These are phyloP conservation scores for Nemoura dubitans DNA, from an alignment of 2,888 invertebrate species.

Conservation along the genomic window DNA sequence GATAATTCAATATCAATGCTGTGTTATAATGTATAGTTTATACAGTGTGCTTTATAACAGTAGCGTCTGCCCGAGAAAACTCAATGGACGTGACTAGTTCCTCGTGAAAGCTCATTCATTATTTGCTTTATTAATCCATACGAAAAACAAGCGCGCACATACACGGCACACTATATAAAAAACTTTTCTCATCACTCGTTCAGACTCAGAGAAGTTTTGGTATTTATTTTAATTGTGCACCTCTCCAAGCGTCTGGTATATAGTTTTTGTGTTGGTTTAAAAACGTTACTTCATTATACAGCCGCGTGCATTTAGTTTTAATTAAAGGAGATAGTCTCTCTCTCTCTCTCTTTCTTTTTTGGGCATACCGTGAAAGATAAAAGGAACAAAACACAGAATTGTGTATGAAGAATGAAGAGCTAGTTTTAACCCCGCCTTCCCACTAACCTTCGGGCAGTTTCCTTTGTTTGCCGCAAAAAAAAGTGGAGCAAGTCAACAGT, in stretches of 20 bases:
- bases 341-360: background rate
- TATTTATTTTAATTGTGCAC: background rate
- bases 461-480: background rate
- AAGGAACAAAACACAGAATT: background rate
- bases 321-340: background rate
- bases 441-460: background rate
- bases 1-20: too few relatives aligned
- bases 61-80: too few relatives aligned
- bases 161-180: background rate
- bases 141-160: background rate
- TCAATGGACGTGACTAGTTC: too few relatives aligned
- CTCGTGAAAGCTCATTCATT: background rate
- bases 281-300: background rate
- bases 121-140: background rate
- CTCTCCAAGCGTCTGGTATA: background rate
- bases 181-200: background rate
- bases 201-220: background rate
- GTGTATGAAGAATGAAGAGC: background rate
- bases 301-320: background rate
- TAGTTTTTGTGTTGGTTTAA: background rate
- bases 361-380: background rate
- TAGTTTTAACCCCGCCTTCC: background rate
- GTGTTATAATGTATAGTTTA: too few relatives aligned
- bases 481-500: background rate
- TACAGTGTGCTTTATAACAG: too few relatives aligned